A percentile compares a stretch with the other conserved stretches of the same genome.
These are phyloP conservation scores for Caenorhabditis sp. DNA, from an alignment of 2,888 invertebrate species.

Conservation along the genomic window DNA sequence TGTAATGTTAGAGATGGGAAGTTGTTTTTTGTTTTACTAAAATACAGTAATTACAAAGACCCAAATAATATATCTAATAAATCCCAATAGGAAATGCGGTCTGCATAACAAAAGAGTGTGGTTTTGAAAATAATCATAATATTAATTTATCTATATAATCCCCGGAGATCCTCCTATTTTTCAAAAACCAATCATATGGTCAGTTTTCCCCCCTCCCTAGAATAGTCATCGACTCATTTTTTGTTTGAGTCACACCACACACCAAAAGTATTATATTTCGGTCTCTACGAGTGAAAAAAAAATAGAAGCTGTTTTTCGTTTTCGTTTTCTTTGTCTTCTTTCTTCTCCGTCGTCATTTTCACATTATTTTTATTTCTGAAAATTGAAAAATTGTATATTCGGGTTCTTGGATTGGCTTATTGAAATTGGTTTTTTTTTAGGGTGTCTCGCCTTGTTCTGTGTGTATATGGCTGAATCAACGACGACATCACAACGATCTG, in stretches of 20 bases:
- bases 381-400: not conserved
- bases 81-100: too few species aligned
- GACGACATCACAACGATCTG: conserved; percentile 31
- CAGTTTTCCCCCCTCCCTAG: not conserved
- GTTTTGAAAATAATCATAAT: too few species aligned
- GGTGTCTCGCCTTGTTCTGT: not conserved
- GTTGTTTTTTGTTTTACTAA: too few species aligned
- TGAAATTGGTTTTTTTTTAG: not conserved
- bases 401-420: not conserved
- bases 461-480: conserved; percentile 4
- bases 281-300: conserved; percentile 1
- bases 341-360: conserved; percentile 8
- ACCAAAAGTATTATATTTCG: conserved; percentile 35
- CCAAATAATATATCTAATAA: too few species aligned
- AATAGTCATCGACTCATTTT: too few species aligned
- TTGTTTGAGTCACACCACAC: conserved; percentile 13
- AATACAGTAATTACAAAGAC: too few species aligned
- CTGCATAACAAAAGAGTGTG: too few species aligned
- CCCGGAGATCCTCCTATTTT: not conserved
- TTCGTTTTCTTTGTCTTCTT: conserved; percentile 15
- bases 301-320: not conserved
- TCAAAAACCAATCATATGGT: not conserved
- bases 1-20: too few species aligned
- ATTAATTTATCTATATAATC: too few species aligned
- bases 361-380: conserved; percentile 7